Evolutionary conservation across 2,113 vertebrate species (phyloP).

Genomic region (Tricholaema leucomelas): DNA sequence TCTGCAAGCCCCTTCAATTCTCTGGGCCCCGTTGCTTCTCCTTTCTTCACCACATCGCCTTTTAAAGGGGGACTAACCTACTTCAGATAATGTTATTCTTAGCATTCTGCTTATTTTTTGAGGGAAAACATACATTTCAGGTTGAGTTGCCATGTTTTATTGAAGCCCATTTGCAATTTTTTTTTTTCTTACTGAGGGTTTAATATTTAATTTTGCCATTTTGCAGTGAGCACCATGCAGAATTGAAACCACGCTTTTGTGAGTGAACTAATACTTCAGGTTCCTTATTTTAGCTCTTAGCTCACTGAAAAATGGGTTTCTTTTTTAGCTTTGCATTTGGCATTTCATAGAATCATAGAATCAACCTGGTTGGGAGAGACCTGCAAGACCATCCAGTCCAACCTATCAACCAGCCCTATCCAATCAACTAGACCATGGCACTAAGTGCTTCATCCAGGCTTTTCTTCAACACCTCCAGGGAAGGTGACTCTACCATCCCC

Average conservation of each 20-base stretch:
- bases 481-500: too few species aligned
- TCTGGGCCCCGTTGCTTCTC: not conserved
- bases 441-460: too few species aligned
- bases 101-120: slow-evolving; percentile 11
- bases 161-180: not conserved
- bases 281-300: not conserved
- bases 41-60: not conserved
- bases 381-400: too few species aligned
- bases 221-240: not conserved
- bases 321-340: not conserved
- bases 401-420: too few species aligned
- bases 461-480: too few species aligned
- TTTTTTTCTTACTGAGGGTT: not conserved
- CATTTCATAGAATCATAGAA: too few species aligned
- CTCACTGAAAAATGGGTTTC: not conserved
- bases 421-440: too few species aligned
- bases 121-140: not conserved
- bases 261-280: not conserved
- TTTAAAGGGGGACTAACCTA: not conserved
- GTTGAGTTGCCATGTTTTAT: not conserved
- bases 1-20: not conserved
- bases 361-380: too few species aligned
- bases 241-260: not conserved
- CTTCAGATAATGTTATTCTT: slow-evolving; percentile 19
- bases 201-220: slow-evolving; percentile 37